Evolutionary conservation across 2,797 vertebrate genomes (phyloP).

Genomic region (Sphaeramia orbicularis): DNA sequence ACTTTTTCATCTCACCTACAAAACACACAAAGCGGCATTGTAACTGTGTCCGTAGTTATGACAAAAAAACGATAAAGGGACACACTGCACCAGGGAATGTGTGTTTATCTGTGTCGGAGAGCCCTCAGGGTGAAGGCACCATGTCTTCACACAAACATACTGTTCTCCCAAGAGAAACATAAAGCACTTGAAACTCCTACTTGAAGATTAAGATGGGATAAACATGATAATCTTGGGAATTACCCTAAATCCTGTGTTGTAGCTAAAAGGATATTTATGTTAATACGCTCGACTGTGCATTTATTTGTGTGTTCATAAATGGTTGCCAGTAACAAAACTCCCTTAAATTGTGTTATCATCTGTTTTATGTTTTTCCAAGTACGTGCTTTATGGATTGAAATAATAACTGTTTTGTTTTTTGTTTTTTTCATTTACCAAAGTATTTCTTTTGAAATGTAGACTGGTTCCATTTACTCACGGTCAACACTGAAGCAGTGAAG

Average conservation of each 20-base stretch:
- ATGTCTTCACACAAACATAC: slow-evolving; percentile 24
- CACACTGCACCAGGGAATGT: neutral
- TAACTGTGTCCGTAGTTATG: slow-evolving; percentile 8
- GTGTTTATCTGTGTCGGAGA: neutral
- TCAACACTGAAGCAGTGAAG: too few relatives aligned
- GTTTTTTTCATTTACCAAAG: too few relatives aligned
- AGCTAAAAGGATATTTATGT: slow-evolving; percentile 44
- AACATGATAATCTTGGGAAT: slow-evolving; percentile 45
- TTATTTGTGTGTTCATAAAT: neutral
- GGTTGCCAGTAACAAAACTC: slow-evolving; percentile 3
- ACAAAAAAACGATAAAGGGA: slow-evolving; percentile 23
- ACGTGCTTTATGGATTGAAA: too few relatives aligned
- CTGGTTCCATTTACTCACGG: too few relatives aligned
- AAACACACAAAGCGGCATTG: too few relatives aligned
- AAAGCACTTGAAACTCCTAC: slow-evolving; percentile 37
- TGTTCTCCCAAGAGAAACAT: slow-evolving; percentile 7
- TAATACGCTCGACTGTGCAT: slow-evolving; percentile 21
- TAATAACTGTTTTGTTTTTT: too few relatives aligned
- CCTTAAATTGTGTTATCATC: too few relatives aligned
- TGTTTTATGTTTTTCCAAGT: too few relatives aligned
- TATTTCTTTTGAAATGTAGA: too few relatives aligned
- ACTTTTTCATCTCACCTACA: too few relatives aligned
- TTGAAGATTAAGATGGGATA: slow-evolving; percentile 57
- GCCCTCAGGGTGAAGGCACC: slow-evolving; percentile 7
- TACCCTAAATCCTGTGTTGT: slow-evolving; percentile 46